These are phyloP conservation scores for Halyomorpha halys DNA, from an alignment of 1,140 invertebrate genomes.

Conservation along the genomic window DNA sequence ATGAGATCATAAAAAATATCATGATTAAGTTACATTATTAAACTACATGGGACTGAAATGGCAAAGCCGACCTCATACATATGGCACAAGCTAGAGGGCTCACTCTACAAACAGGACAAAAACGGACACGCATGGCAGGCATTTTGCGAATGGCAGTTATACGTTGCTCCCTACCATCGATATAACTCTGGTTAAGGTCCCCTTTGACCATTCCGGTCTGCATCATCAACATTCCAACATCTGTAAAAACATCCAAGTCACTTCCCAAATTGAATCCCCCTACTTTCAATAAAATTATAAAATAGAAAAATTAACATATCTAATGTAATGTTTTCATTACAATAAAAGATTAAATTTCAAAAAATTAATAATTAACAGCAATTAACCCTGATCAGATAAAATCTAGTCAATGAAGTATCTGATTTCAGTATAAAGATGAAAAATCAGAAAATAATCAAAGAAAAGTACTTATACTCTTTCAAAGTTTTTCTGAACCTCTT, in stretches of 20 bases:
- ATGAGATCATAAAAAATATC: no score
- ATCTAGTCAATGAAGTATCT: no score
- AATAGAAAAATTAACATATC: conserved; percentile 21
- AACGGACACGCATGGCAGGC: conserved; percentile 25
- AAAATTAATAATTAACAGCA: neutral
- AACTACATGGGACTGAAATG: neutral
- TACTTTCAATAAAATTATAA: conserved; percentile 16
- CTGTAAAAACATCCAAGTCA: conserved; percentile 54
- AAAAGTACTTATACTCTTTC: no score
- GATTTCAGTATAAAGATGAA: no score
- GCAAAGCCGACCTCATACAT: conserved; percentile 24
- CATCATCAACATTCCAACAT: conserved; percentile 92
- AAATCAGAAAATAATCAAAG: no score
- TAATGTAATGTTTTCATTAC: neutral
- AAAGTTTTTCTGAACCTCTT: no score
- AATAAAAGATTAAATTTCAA: conserved; percentile 5
- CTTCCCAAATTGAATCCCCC: conserved; percentile 23
- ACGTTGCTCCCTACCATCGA: conserved; percentile 34
- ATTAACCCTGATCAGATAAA: no score
- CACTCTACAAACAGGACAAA: conserved; percentile 21
- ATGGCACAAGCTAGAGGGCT: conserved; percentile 25
- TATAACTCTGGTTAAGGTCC: conserved; percentile 32
- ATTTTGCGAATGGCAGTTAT: conserved; percentile 23
- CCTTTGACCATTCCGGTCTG: conserved; percentile 84
- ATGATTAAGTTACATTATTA: no score